phyloP scores from a whole-genome alignment of 2,113 vertebrate species.

The Campylorhamphus procurvoides region DNA sequence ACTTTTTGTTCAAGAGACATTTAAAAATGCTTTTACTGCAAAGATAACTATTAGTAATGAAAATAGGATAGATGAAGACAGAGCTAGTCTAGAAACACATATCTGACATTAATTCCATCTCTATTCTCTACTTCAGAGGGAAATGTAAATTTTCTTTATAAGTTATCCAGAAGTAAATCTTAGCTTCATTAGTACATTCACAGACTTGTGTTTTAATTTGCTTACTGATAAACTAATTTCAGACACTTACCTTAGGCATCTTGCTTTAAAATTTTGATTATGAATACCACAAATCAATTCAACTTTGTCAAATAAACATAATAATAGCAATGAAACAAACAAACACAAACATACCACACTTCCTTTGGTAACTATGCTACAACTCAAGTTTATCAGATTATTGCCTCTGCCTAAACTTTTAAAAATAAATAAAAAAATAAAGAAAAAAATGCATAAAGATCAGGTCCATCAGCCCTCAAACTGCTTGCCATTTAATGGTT shows the following conservation, averaged over 20 bases:
- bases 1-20: background rate
- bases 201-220: background rate
- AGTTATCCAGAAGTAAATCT: background rate
- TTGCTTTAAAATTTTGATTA: background rate
- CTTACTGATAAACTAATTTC: background rate
- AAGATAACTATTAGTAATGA: background rate
- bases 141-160: background rate
- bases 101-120: background rate
- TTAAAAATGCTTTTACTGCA: background rate
- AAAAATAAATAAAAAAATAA: background rate
- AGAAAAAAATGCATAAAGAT: background rate
- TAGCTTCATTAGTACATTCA: background rate
- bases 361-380: fast-evolving
- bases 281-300: background rate
- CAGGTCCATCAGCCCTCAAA: background rate
- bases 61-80: background rate
- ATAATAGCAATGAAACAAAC: background rate
- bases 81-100: background rate
- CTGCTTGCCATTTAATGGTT: background rate
- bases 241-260: background rate
- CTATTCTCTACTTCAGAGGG: background rate
- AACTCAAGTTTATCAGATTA: background rate
- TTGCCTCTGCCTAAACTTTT: background rate
- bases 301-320: background rate
- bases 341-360: background rate